Evolutionary conservation across 2,797 vertebrate genomes (phyloP).

Genomic region (Oreortyx pictus): DNA sequence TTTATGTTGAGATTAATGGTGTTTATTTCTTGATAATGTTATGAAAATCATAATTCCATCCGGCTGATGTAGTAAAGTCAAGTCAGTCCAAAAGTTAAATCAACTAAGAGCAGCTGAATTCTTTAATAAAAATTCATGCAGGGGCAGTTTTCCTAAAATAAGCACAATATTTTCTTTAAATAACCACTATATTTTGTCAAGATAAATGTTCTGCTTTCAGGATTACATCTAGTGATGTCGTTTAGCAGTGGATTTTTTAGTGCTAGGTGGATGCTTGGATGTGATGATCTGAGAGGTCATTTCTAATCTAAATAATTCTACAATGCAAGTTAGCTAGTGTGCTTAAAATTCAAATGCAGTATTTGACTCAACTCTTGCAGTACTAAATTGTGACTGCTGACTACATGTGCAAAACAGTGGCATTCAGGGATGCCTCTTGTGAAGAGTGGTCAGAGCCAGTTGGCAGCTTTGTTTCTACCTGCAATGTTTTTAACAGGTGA

Average conservation of each 20-base stretch:
- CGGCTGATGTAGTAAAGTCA: not conserved
- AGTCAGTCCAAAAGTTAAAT: slow-evolving; percentile 24
- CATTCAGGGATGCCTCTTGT: not conserved
- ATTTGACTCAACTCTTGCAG: not conserved
- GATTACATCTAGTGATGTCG: not conserved
- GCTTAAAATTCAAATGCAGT: not conserved
- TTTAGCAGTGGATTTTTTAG: not conserved
- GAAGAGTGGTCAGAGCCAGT: not conserved
- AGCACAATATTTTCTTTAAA: not conserved
- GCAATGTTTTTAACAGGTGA: not conserved
- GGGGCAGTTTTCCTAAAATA: not conserved
- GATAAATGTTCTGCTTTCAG: not conserved
- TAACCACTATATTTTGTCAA: not conserved
- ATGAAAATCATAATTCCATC: slow-evolving; percentile 1
- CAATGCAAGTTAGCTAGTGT: not conserved
- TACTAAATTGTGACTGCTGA: not conserved
- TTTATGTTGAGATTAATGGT: not conserved
- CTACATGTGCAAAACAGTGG: not conserved
- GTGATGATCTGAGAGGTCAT: not conserved
- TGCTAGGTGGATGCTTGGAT: not conserved
- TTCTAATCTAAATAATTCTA: not conserved
- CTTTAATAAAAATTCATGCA: not conserved
- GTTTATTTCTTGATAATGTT: slow-evolving; percentile 24
- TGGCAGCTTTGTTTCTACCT: not conserved
- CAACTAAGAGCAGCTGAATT: not conserved